These are phyloP conservation scores for Zosterops pallidus DNA, from an alignment of 2,113 vertebrate genomes.

Conservation along the genomic window DNA sequence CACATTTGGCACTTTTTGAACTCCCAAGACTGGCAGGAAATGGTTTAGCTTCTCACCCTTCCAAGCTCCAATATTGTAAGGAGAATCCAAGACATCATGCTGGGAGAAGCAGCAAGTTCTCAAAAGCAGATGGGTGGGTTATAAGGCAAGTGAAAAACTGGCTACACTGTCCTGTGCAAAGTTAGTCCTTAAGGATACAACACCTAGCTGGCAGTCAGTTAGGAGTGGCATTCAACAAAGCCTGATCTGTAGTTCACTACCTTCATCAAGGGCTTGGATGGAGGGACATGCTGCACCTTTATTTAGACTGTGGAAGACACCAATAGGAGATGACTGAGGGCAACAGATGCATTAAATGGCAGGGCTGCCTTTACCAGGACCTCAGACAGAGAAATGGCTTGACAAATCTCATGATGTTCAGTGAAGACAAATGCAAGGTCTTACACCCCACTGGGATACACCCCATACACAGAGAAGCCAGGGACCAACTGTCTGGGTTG, in stretches of 20 bases:
- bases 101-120: not conserved
- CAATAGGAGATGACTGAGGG: not conserved
- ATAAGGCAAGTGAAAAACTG: not conserved
- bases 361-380: not conserved
- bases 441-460: not conserved
- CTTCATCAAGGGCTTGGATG: not conserved
- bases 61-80: not conserved
- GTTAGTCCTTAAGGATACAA: not conserved
- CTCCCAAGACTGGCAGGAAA: not conserved
- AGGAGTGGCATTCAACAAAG: not conserved
- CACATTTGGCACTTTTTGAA: not conserved
- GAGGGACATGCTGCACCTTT: not conserved
- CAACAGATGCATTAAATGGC: not conserved
- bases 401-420: not conserved
- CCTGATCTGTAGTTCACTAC: accelerated
- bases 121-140: not conserved
- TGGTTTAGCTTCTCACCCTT: not conserved
- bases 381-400: not conserved
- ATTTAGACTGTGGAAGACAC: not conserved
- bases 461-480: not conserved
- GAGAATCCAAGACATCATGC: not conserved
- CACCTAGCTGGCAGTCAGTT: not conserved
- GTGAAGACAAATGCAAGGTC: not conserved
- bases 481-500: not conserved
- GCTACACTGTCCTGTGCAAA: not conserved